Base-by-base conservation (phyloP, 2,888 invertebrate genomes). In the Papilio demoleus region DNA sequence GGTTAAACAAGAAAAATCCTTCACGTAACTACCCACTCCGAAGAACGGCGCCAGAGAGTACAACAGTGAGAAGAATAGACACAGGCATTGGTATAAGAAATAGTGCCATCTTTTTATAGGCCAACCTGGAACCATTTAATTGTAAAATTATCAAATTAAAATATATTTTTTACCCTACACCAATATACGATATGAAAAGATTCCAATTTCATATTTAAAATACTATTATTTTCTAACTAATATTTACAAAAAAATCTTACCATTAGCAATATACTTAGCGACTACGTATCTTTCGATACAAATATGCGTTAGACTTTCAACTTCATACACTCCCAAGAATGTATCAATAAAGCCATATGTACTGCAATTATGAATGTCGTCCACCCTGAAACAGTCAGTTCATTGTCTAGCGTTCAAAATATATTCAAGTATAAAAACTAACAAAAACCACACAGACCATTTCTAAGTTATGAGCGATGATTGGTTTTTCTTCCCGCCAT, bases 281-380 rank as follows among this genome's bases (percentile, higher is more conserved):
- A 88, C 76, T 12, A 93, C 85, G 73, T 89, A 92, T 80, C 93
- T 83, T 76, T 93, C 93, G 61, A 93, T 85, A 72, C 92, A 90
- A 36, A 93, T 80, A 67, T 92, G 85, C 1, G 93, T 88, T 19
- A 93, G 77, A 68, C 86, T 84, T 76, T 90, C 88, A 56, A 93
- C 84, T 81, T 93, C 93, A 69, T 88, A 87, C 11, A 90, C 85
- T 47, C 88, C 86, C 72, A 93, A 75, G 76, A 93, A 88, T 65
- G 91, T 91, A 70, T 92, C 89, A 71, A 89, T 75, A 73, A 92
- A 93, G 27, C 77, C 85, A 22, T 65, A 60, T 31, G 36, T 50
- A 59, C 27, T 65, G 38, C 69, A 69, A 12, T 65, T 65, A 34
- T 60, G 60, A 11, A 65, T 42, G 11, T 69, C 56, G 27, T 61